phyloP scores from a whole-genome alignment of 1,140 invertebrate genomes.

The Apolygus lucorum region DNA sequence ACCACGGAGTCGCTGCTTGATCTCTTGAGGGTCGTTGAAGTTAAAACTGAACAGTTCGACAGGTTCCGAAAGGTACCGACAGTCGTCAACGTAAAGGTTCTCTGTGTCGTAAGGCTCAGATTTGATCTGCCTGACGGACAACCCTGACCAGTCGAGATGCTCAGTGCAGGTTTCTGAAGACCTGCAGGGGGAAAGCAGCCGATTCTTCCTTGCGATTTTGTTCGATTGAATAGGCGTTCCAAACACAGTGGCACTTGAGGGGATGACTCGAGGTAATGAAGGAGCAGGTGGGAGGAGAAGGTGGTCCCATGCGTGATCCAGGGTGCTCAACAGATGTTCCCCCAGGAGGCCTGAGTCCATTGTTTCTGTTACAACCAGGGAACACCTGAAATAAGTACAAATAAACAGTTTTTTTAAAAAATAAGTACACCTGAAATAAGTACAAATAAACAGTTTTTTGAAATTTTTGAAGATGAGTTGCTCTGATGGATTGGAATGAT shows the following conservation, averaged over 20 bases:
- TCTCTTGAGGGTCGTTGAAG: slow-evolving; percentile 50
- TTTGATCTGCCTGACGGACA: not conserved
- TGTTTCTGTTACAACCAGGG: slow-evolving; percentile 62
- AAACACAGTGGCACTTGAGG: slow-evolving; percentile 53
- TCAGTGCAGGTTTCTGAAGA: no score
- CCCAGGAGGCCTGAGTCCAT: slow-evolving; percentile 72
- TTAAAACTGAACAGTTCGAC: slow-evolving; percentile 49
- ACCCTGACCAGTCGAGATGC: slow-evolving; percentile 3
- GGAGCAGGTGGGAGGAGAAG: slow-evolving; percentile 40
- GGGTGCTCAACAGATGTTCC: slow-evolving; percentile 55
- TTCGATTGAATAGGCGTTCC: slow-evolving; percentile 48
- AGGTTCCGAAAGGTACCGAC: slow-evolving; percentile 47
- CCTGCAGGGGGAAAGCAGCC: not conserved
- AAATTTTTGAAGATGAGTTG: no score
- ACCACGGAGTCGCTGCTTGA: slow-evolving; percentile 36
- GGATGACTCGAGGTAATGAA: slow-evolving; percentile 42
- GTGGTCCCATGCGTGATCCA: slow-evolving; percentile 57
- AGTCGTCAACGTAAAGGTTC: slow-evolving; percentile 43
- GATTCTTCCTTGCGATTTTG: slow-evolving; percentile 29
- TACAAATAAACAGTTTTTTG: no score
- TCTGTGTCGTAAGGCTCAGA: slow-evolving; percentile 59
- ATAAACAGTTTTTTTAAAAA: not conserved
- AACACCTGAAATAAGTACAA: slow-evolving; percentile 39
- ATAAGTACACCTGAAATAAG: no score
- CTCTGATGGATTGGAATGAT: no score